Evolutionary conservation across 1,140 invertebrate species (phyloP).

Genomic region (Drosophila ananassae): DNA sequence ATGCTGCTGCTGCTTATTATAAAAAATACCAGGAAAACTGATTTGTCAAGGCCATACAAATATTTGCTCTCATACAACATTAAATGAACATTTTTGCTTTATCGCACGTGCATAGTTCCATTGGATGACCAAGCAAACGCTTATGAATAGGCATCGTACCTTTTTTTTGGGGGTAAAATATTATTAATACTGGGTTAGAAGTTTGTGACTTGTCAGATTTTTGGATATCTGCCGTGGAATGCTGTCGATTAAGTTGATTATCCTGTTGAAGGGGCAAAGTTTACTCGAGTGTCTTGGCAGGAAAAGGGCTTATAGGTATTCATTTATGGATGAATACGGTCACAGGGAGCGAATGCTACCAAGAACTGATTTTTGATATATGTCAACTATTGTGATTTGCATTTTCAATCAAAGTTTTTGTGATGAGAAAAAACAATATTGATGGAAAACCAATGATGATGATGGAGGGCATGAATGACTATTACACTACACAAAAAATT

Average conservation of each 20-base stretch:
- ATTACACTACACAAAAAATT: constrained; percentile 8
- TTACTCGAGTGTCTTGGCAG: constrained; percentile 30
- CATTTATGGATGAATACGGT: neutral
- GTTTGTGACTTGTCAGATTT: constrained; percentile 65
- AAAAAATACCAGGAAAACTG: constrained; percentile 71
- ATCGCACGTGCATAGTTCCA: constrained; percentile 46
- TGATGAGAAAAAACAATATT: constrained; percentile 29
- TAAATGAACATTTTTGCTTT: constrained; percentile 55
- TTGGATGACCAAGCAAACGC: constrained; percentile 38
- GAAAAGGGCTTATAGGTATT: neutral
- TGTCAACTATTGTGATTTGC: constrained; percentile 40
- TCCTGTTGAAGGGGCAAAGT: constrained; percentile 55
- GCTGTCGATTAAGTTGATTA: constrained; percentile 67
- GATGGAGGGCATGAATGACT: constrained; percentile 14
- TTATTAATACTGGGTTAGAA: constrained; percentile 31
- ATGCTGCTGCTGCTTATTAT: constrained; percentile 69
- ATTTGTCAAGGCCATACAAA: constrained; percentile 76
- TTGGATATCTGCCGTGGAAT: constrained; percentile 45
- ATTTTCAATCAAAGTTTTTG: constrained; percentile 42
- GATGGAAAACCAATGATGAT: constrained; percentile 16
- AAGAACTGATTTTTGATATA: constrained; percentile 36
- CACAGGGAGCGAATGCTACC: neutral
- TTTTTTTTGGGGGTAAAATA: constrained; percentile 9
- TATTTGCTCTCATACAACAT: constrained; percentile 66
- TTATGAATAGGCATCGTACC: constrained; percentile 16